Percentiles rank a stretch among this genome's conserved stretches.
These are phyloP conservation scores for Taphrorychus bicolor DNA, from an alignment of 2,888 invertebrate species.

Conservation along the genomic window DNA sequence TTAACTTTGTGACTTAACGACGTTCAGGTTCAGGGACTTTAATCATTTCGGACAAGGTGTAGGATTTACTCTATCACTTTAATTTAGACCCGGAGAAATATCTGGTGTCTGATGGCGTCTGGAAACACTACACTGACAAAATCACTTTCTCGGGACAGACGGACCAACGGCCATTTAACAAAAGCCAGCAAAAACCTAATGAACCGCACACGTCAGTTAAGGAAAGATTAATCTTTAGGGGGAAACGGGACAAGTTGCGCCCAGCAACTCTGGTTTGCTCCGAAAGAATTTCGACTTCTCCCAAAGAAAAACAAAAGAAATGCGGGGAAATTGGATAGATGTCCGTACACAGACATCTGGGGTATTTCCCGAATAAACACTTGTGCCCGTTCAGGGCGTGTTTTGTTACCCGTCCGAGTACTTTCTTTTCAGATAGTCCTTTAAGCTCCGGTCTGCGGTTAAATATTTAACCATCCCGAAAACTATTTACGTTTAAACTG, in stretches of 20 bases:
- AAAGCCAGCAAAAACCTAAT: conserved; percentile 25
- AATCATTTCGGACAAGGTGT: too few species aligned
- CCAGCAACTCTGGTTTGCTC: background rate
- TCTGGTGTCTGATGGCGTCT: background rate
- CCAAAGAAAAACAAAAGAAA: conserved; percentile 2
- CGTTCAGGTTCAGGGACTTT: too few species aligned
- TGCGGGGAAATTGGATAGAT: conserved; percentile 4
- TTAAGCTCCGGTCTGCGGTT: background rate
- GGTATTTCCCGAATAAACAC: conserved; percentile 4
- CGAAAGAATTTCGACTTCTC: conserved; percentile 4
- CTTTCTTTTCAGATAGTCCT: background rate
- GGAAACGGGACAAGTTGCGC: background rate
- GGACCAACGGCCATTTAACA: conserved; percentile 14
- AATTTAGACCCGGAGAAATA: background rate
- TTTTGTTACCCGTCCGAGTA: background rate
- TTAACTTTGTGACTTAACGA: too few species aligned
- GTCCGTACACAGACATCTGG: conserved; percentile 3
- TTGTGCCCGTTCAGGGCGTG: background rate
- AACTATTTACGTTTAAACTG: conserved; percentile 6
- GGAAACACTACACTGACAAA: background rate
- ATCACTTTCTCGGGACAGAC: background rate
- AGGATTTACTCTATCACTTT: background rate
- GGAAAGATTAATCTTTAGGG: conserved; percentile 28
- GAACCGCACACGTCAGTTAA: conserved; percentile 33
- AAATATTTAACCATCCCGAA: background rate